Evolutionary conservation across 1,140 invertebrate species (phyloP).

Genomic region (Sesamia nonagrioides): DNA sequence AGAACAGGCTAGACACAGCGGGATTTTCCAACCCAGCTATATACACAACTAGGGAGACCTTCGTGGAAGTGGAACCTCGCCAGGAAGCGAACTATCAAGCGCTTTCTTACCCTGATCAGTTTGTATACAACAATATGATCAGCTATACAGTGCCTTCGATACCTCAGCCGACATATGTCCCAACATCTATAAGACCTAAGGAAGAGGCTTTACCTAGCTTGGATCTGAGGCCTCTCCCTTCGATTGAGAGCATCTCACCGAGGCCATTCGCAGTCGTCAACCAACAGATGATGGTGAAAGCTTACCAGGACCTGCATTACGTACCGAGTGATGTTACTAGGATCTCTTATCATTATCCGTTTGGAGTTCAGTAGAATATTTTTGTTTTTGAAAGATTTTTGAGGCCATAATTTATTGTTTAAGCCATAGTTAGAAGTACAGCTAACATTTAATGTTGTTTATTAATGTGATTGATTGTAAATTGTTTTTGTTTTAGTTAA

Average conservation of each 20-base stretch:
- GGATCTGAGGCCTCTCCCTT: constrained; percentile 78
- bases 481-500: constrained; percentile 1
- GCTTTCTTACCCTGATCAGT: constrained; percentile 73
- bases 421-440: constrained; percentile 10
- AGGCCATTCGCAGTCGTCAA: constrained; percentile 83
- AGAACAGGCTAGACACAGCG: constrained; percentile 87
- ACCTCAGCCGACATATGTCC: constrained; percentile 75
- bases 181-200: constrained; percentile 70
- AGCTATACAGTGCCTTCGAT: constrained; percentile 79
- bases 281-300: constrained; percentile 87
- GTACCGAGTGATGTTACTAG: constrained; percentile 79
- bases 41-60: constrained; percentile 71
- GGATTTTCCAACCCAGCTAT: constrained; percentile 64
- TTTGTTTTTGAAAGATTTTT: constrained; percentile 16
- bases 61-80: constrained; percentile 75
- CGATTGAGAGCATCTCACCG: constrained; percentile 83
- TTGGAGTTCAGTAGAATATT: constrained; percentile 75
- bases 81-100: constrained; percentile 71
- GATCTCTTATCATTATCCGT: constrained; percentile 82
- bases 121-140: constrained; percentile 82
- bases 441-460: constrained; percentile 40
- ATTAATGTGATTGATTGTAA: neutral
- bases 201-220: constrained; percentile 72
- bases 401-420: constrained; percentile 36
- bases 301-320: constrained; percentile 84